These are phyloP conservation scores for Trissoscelio sp. DNA, from an alignment of 2,888 invertebrate genomes.

Conservation along the genomic window DNA sequence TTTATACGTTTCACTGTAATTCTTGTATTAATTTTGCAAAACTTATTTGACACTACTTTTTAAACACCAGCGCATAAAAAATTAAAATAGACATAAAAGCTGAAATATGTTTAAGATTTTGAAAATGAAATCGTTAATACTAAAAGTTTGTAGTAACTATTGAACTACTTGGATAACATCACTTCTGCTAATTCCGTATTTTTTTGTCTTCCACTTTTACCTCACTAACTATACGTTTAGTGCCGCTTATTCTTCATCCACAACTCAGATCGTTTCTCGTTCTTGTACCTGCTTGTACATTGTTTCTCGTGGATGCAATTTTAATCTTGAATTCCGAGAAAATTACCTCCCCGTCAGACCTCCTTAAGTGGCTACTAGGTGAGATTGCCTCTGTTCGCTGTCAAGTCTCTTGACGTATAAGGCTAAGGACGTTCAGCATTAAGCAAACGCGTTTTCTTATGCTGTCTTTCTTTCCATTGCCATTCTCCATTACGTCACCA, in stretches of 20 bases:
- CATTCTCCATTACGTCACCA: conserved; percentile 32
- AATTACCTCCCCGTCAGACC: conserved; percentile 82
- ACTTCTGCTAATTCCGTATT: conserved; percentile 3
- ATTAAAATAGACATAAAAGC: too few relatives aligned
- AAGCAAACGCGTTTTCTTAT: conserved; percentile 76
- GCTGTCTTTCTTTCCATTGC: conserved; percentile 51
- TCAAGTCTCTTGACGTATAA: conserved; percentile 79
- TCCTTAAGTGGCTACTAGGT: conserved; percentile 81
- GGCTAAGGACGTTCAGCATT: conserved; percentile 77
- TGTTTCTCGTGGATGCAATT: conserved; percentile 80
- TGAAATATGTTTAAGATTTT: too few relatives aligned
- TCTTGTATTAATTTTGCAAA: too few relatives aligned
- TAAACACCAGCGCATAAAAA: too few relatives aligned
- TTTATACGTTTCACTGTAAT: too few relatives aligned
- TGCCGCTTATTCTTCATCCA: conserved; percentile 63
- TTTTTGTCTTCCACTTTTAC: conserved; percentile 65
- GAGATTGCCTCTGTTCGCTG: conserved; percentile 81
- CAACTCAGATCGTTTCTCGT: conserved; percentile 71
- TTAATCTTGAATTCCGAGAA: conserved; percentile 83
- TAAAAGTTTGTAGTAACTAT: not conserved
- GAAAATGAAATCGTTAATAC: too few relatives aligned
- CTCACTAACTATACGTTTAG: conserved; percentile 74
- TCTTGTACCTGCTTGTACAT: conserved; percentile 71
- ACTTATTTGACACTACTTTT: too few relatives aligned
- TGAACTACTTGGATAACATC: conserved; percentile 7